Conservation (phyloP, 2,797 vertebrate species). For the Lagorchestes hirsutus region DNA sequence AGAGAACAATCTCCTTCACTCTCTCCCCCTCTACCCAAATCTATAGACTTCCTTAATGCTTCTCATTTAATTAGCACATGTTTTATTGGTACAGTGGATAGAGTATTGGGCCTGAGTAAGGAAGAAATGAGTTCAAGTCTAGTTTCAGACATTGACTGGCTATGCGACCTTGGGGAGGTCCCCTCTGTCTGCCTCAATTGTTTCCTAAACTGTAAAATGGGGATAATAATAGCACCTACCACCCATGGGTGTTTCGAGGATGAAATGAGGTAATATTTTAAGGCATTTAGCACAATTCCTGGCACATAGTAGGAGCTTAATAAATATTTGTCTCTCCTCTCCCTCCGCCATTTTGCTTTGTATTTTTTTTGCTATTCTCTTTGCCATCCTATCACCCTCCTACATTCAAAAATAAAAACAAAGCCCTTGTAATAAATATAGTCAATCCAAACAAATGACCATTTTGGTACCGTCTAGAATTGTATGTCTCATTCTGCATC, state of each 20-base stretch:
- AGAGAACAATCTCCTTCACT: neutral
- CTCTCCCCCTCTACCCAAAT: neutral
- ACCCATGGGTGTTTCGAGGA: neutral
- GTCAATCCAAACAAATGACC: neutral
- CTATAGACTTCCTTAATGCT: neutral
- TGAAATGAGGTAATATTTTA: neutral
- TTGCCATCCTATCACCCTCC: neutral
- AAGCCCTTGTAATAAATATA: neutral
- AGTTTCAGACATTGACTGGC: neutral
- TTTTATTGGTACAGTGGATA: neutral
- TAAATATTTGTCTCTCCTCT: neutral
- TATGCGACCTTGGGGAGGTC: neutral
- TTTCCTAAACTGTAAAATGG: neutral
- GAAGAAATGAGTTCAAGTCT: neutral
- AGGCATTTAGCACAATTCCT: neutral
- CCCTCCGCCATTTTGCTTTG: neutral
- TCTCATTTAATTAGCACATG: neutral
- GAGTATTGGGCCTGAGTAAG: neutral
- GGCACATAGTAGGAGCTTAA: neutral
- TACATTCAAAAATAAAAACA: neutral
- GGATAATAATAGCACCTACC: neutral
- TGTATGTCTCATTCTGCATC: neutral
- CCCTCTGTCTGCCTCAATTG: neutral
- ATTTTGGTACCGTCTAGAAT: neutral
- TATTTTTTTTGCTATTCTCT: neutral